Evolutionary conservation across 2,888 invertebrate genomes (phyloP).

Genomic region (Smittia aterrima): DNA sequence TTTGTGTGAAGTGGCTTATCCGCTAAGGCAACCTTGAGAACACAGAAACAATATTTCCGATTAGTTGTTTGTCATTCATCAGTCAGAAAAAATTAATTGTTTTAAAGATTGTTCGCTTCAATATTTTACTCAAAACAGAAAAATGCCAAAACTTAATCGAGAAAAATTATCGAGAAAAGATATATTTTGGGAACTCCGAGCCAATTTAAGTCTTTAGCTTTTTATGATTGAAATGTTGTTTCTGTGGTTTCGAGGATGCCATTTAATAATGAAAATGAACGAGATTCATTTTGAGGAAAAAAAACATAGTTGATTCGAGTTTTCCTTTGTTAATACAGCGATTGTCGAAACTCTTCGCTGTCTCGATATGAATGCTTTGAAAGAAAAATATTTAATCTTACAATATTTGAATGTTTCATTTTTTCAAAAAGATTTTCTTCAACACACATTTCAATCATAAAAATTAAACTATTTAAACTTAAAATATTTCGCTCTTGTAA

Average conservation of each 20-base stretch:
- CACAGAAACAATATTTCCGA: slow-evolving; percentile 58
- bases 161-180: neutral
- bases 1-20: slow-evolving; percentile 44
- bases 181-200: too few relatives aligned
- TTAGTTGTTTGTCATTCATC: slow-evolving; percentile 29
- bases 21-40: slow-evolving; percentile 60
- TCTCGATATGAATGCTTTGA: too few relatives aligned
- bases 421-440: slow-evolving; percentile 42
- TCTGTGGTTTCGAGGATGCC: slow-evolving; percentile 55
- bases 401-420: slow-evolving; percentile 24
- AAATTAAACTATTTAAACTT: slow-evolving; percentile 22
- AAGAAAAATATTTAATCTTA: neutral
- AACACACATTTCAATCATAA: slow-evolving; percentile 56
- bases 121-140: neutral
- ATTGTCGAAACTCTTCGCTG: too few relatives aligned
- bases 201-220: neutral
- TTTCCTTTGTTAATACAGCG: too few relatives aligned
- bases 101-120: slow-evolving; percentile 10
- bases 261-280: slow-evolving; percentile 12
- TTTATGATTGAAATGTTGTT: slow-evolving; percentile 57
- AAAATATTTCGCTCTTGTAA: neutral
- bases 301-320: too few relatives aligned
- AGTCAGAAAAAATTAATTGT: neutral
- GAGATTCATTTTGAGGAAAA: neutral
- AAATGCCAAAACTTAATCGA: neutral